Conservation (phyloP, 2,888 invertebrate genomes). For the Choristoneura rosaceana region DNA sequence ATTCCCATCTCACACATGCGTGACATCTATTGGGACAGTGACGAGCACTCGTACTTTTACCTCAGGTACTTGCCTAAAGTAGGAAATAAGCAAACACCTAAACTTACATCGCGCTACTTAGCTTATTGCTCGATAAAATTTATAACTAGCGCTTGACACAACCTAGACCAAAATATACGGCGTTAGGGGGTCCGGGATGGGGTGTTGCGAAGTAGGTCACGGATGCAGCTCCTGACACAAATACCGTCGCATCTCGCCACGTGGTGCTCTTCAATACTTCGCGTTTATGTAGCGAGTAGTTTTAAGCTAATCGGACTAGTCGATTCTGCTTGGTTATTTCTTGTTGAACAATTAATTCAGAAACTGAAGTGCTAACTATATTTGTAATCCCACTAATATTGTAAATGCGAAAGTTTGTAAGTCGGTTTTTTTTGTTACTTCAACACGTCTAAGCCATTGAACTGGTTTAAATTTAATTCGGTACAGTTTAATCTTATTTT, state of each 20-base stretch:
- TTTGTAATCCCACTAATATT: no score
- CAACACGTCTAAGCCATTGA: no score
- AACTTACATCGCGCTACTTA: not conserved
- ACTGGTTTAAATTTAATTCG: no score
- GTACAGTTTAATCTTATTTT: no score
- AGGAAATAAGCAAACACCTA: not conserved
- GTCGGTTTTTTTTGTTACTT: no score
- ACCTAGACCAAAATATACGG: conserved; percentile 80
- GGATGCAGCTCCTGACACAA: conserved; percentile 83
- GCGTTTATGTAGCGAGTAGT: conserved; percentile 13
- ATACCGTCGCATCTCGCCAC: conserved; percentile 78
- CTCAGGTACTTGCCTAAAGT: no score
- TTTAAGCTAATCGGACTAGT: not conserved
- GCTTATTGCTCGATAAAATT: conserved; percentile 22
- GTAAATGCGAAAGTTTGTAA: no score
- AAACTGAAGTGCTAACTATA: not conserved
- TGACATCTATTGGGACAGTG: no score
- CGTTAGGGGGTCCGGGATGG: conserved; percentile 66
- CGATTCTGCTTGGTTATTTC: not conserved
- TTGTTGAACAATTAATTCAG: not conserved
- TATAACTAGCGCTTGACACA: conserved; percentile 61
- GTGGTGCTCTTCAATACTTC: conserved; percentile 60
- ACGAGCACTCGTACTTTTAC: no score
- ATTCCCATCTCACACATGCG: no score
- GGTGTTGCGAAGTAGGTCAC: conserved; percentile 79